These are phyloP conservation scores for Brachionus plicatilis DNA, from an alignment of 1,140 invertebrate species.

Conservation along the genomic window DNA sequence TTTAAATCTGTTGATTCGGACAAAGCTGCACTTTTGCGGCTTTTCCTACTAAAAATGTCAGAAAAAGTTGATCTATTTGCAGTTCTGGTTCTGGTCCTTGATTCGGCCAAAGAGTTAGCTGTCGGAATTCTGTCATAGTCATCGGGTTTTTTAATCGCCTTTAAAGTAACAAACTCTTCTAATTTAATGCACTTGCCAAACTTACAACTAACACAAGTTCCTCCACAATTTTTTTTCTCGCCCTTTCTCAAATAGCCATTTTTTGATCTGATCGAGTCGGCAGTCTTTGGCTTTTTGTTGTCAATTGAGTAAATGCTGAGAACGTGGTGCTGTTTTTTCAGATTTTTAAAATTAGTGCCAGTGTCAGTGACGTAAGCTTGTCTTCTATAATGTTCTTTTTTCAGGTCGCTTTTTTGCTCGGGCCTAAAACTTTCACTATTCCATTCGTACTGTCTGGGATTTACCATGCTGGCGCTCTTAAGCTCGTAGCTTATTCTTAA, in stretches of 20 bases:
- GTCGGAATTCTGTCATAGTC: not conserved
- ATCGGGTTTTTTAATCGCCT: not conserved
- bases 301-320: not conserved
- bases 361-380: not conserved
- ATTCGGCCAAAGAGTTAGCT: not conserved
- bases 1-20: not conserved
- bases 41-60: not conserved
- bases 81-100: not conserved
- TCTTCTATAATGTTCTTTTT: not conserved
- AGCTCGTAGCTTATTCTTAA: conserved; percentile 4
- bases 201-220: not conserved
- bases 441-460: not conserved
- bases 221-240: not conserved
- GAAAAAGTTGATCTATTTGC: conserved; percentile 13
- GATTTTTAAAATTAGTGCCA: not conserved
- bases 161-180: not conserved
- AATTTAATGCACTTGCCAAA: not conserved
- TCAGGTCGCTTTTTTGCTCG: not conserved
- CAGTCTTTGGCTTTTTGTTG: not conserved
- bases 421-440: not conserved
- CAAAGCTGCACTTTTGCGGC: not conserved
- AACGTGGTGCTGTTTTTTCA: conserved; percentile 20
- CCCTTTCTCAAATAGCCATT: not conserved
- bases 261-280: not conserved
- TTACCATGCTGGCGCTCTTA: not conserved